Percentiles rank a stretch among this genome's conserved stretches.
phyloP scores from a whole-genome alignment of 2,888 invertebrate species.

The Drosophila eohydei region DNA sequence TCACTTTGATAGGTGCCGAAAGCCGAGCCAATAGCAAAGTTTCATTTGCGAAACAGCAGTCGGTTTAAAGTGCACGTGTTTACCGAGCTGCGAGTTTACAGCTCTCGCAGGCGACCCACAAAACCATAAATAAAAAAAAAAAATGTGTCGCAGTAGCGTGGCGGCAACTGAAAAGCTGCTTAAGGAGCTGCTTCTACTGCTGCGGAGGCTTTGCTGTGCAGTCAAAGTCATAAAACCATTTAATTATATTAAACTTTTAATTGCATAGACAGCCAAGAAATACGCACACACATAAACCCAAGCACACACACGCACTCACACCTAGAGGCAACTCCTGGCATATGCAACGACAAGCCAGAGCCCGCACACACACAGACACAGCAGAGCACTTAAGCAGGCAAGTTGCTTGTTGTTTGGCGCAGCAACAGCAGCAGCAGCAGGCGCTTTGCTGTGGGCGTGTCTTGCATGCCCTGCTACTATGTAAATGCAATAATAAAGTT shows the following conservation, averaged over 20 bases:
- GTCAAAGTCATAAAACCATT: conserved; percentile 82
- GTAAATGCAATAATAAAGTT: conserved; percentile 84
- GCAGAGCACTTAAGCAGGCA: conserved; percentile 57
- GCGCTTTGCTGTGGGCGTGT: conserved; percentile 8
- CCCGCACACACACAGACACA: conserved; percentile 10
- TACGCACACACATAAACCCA: conserved; percentile 34
- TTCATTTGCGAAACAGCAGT: conserved; percentile 46
- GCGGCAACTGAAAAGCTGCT: conserved; percentile 37
- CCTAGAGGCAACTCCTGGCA: conserved; percentile 52
- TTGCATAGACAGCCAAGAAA: conserved; percentile 77
- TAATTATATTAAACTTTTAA: conserved; percentile 84
- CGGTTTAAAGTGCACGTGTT: conserved; percentile 70
- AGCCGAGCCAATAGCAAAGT: conserved; percentile 39
- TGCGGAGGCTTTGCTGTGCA: conserved; percentile 45
- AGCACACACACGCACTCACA: conserved; percentile 20
- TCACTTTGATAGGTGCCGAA: conserved; percentile 62
- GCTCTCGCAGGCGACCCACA: conserved; percentile 38
- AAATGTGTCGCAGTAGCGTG: conserved; percentile 49
- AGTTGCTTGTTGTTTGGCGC: conserved; percentile 54
- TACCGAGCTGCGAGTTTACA: conserved; percentile 44
- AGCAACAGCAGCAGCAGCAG: neutral
- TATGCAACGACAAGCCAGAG: conserved; percentile 55
- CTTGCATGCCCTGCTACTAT: conserved; percentile 66
- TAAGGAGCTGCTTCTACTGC: conserved; percentile 39
- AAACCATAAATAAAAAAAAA: conserved; percentile 30